Conservation (phyloP, 2,888 invertebrate species). For the Mimas tiliae region DNA sequence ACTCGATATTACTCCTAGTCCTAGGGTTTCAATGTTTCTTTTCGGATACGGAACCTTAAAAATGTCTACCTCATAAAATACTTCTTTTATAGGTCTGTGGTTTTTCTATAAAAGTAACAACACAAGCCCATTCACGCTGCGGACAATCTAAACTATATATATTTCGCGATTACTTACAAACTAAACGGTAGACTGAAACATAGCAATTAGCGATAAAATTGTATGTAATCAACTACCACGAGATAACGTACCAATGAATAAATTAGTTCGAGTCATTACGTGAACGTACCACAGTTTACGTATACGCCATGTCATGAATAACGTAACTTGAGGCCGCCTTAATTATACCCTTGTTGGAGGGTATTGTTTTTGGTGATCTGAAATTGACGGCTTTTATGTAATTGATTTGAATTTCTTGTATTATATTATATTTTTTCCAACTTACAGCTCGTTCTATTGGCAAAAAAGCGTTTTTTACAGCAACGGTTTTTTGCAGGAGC, state of each 20-base stretch:
- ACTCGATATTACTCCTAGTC: no score
- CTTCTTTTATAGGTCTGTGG: no score
- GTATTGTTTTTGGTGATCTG: constrained; percentile 42
- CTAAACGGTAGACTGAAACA: constrained; percentile 3
- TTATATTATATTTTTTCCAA: no score
- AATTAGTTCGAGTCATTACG: constrained; percentile 62
- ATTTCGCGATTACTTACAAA: background rate
- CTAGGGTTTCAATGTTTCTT: no score
- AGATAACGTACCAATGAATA: constrained; percentile 67
- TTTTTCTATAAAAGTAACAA: no score
- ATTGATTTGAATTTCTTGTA: constrained; percentile 3
- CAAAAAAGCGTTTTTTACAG: no score
- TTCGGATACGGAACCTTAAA: no score
- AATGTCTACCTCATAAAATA: no score
- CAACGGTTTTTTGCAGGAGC: no score
- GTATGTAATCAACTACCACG: constrained; percentile 21
- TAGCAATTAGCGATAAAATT: constrained; percentile 17
- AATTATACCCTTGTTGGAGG: constrained; percentile 44
- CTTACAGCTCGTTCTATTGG: no score
- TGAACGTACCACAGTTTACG: constrained; percentile 44
- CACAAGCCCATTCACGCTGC: no score
- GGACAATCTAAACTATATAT: no score
- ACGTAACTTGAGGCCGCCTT: constrained; percentile 38
- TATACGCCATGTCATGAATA: constrained; percentile 39
- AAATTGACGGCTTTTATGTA: constrained; percentile 34